Evolutionary conservation across 2,113 vertebrate genomes (phyloP).

Genomic region (Dolichotis patagonum): DNA sequence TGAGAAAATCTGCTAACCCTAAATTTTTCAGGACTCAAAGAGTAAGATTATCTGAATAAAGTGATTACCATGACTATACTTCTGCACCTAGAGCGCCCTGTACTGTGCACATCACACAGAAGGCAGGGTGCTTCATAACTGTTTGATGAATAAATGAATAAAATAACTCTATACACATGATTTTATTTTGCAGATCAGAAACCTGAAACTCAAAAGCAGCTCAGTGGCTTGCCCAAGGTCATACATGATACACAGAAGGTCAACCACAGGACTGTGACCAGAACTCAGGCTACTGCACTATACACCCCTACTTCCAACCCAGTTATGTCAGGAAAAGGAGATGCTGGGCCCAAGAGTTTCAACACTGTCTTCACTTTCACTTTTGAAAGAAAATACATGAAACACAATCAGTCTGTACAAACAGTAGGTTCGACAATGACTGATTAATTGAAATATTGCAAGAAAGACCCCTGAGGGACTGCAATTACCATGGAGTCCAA

Average conservation of each 20-base stretch:
- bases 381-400: constrained; percentile 8
- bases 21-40: constrained; percentile 28
- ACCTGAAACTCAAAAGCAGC: constrained; percentile 13
- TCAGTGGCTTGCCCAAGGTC: not conserved
- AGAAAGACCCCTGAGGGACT: not conserved
- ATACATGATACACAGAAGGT: not conserved
- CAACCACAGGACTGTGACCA: constrained; percentile 11
- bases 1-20: not conserved
- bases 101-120: not conserved
- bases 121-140: not conserved
- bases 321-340: not conserved
- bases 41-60: constrained; percentile 26
- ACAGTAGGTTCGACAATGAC: not conserved
- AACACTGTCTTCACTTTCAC: not conserved
- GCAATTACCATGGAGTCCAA: not conserved
- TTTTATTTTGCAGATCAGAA: constrained; percentile 23
- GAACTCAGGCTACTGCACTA: not conserved
- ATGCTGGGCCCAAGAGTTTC: not conserved
- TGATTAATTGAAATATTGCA: not conserved
- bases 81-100: not conserved
- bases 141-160: constrained; percentile 25
- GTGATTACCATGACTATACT: not conserved
- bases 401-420: not conserved
- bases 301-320: not conserved
- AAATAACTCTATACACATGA: constrained; percentile 28